phyloP scores from a whole-genome alignment of 2,797 vertebrate species.

The Coregonus suidteri region DNA sequence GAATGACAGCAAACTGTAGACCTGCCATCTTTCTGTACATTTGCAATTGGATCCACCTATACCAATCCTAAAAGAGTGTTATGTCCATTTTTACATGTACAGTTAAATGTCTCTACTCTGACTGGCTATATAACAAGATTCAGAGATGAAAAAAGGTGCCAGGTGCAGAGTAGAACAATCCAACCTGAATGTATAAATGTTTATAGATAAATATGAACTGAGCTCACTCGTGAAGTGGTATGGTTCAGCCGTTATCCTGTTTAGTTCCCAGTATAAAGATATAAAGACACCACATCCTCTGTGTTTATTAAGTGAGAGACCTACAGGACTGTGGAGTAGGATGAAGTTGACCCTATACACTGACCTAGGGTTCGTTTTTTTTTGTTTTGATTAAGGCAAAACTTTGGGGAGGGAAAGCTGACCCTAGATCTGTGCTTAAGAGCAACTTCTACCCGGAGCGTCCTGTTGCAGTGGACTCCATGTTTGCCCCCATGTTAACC shows the following conservation, averaged over 20 bases:
- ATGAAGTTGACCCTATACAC: slow-evolving; percentile 18
- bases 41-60: not conserved
- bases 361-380: not conserved
- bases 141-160: slow-evolving; percentile 61
- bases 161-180: slow-evolving; percentile 67
- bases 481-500: slow-evolving; percentile 2
- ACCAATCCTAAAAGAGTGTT: not conserved
- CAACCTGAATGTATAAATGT: slow-evolving; percentile 78
- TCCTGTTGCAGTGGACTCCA: slow-evolving; percentile 19
- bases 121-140: slow-evolving; percentile 41
- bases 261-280: slow-evolving; percentile 47
- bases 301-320: slow-evolving; percentile 51
- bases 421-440: no score
- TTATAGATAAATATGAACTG: slow-evolving; percentile 75
- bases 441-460: not conserved
- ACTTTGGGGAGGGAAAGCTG: not conserved
- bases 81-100: not conserved
- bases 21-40: not conserved
- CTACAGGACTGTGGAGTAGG: slow-evolving; percentile 8
- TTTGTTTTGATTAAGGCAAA: not conserved
- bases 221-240: slow-evolving; percentile 79
- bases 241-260: slow-evolving; percentile 75
- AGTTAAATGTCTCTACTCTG: slow-evolving; percentile 6
- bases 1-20: no score
- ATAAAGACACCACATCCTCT: slow-evolving; percentile 64